Conservation (phyloP, 2,888 invertebrate genomes). For the Cephus rjabovi region DNA sequence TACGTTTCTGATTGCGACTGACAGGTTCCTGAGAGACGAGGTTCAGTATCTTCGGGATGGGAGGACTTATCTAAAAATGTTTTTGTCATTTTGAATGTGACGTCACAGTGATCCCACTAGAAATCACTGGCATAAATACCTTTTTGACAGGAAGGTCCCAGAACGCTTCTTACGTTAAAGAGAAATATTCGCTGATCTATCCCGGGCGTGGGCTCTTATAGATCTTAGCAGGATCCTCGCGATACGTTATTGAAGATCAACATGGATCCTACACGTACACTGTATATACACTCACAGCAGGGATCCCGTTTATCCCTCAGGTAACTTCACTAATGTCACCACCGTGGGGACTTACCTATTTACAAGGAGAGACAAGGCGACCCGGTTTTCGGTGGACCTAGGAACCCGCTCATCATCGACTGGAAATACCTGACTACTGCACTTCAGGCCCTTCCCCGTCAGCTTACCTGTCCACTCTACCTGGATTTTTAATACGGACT, state of each 20-base stretch:
- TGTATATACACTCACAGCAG: background rate
- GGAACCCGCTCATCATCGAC: constrained; percentile 61
- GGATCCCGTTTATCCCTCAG: background rate
- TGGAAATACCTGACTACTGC: constrained; percentile 59
- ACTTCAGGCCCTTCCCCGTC: constrained; percentile 28
- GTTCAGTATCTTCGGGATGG: background rate
- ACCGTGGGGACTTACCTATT: constrained; percentile 4
- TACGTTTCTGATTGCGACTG: background rate
- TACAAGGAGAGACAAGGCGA: constrained; percentile 2
- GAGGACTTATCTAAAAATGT: background rate
- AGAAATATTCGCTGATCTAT: constrained; percentile 6
- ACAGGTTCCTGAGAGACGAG: background rate
- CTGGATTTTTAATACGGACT: constrained; percentile 20
- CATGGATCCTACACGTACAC: background rate
- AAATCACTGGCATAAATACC: background rate
- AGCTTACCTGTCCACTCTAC: constrained; percentile 10
- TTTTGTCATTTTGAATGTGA: background rate
- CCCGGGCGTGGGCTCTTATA: constrained; percentile 9
- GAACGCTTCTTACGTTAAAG: background rate
- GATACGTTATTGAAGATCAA: background rate
- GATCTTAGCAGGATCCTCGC: background rate
- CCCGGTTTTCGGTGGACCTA: constrained; percentile 32
- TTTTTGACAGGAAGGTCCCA: background rate
- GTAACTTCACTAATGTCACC: background rate
- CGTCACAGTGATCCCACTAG: background rate